A percentile compares a stretch with the other conserved stretches of the same genome.
phyloP scores from a whole-genome alignment of 2,113 vertebrate genomes.

The Ammodytes marinus region DNA sequence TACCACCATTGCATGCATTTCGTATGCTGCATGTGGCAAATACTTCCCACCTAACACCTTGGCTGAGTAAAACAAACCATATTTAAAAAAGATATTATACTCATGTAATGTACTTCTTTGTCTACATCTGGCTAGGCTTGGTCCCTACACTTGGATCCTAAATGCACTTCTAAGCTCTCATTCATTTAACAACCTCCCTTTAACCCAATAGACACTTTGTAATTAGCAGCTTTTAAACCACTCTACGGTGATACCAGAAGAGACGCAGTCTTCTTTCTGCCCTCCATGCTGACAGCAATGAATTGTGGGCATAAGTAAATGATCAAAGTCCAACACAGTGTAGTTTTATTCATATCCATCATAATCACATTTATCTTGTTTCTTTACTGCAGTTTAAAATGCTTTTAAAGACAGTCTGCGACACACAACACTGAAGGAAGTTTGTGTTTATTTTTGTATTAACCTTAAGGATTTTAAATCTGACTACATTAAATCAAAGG shows the following conservation, averaged over 20 bases:
- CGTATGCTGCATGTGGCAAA: conserved; percentile 23
- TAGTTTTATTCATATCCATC: conserved; percentile 15
- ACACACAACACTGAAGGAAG: not conserved
- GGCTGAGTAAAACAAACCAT: conserved; percentile 46
- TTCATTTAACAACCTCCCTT: conserved; percentile 16
- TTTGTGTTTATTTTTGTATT: not conserved
- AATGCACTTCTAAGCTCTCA: conserved; percentile 12
- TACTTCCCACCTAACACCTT: conserved; percentile 47
- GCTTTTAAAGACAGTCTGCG: conserved; percentile 13
- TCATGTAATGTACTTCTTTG: conserved; percentile 7
- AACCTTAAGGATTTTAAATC: not conserved
- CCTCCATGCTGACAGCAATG: conserved; percentile 10
- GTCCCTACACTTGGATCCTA: conserved; percentile 13
- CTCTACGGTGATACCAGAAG: conserved; percentile 21
- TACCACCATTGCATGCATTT: conserved; percentile 31
- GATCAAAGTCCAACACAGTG: conserved; percentile 29
- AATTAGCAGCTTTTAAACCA: conserved; percentile 54
- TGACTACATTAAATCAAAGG: not conserved
- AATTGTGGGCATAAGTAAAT: conserved; percentile 48
- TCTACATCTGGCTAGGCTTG: conserved; percentile 18
- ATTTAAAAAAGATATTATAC: not conserved
- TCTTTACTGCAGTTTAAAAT: conserved; percentile 19
- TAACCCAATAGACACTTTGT: conserved; percentile 25
- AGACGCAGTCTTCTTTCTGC: conserved; percentile 17
- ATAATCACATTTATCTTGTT: conserved; percentile 28